A percentile compares a stretch with the other conserved stretches of the same genome.
Conservation (phyloP, 2,888 invertebrate species). For the Nipponacmea schrenckii region DNA sequence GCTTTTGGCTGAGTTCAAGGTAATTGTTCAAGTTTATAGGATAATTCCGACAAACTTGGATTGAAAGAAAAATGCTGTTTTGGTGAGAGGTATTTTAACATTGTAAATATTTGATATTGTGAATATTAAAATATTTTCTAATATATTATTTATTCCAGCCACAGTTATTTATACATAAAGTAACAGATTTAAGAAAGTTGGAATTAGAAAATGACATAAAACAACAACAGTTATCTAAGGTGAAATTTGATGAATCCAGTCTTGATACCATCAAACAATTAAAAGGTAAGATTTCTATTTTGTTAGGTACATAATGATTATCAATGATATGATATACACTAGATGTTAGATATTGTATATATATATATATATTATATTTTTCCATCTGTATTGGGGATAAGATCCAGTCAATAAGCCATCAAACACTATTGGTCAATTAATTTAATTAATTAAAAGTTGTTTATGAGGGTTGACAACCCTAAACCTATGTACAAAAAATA, state of each 20-base stretch:
- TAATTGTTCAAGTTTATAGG: constrained; percentile 2
- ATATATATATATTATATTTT: background rate
- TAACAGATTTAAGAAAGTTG: constrained; percentile 79
- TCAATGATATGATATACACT: too few species aligned
- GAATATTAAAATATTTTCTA: too few species aligned
- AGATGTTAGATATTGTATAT: too few species aligned
- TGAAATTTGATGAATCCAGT: constrained; percentile 83
- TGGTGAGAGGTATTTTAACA: too few species aligned
- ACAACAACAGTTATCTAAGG: constrained; percentile 77
- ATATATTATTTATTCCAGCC: constrained; percentile 71
- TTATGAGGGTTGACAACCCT: too few species aligned
- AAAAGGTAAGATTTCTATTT: constrained; percentile 80
- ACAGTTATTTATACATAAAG: constrained; percentile 78
- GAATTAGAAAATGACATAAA: constrained; percentile 81
- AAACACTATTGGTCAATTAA: too few species aligned
- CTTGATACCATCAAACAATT: constrained; percentile 73
- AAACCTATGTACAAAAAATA: too few species aligned
- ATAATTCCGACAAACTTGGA: background rate
- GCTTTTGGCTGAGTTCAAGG: constrained; percentile 34
- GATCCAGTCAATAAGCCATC: too few species aligned
- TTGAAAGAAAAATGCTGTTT: background rate
- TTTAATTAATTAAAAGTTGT: too few species aligned
- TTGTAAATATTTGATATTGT: too few species aligned
- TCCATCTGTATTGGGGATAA: background rate
- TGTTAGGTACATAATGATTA: background rate